These are phyloP conservation scores for Campoplex capitator DNA, from an alignment of 2,888 invertebrate species.

Conservation along the genomic window DNA sequence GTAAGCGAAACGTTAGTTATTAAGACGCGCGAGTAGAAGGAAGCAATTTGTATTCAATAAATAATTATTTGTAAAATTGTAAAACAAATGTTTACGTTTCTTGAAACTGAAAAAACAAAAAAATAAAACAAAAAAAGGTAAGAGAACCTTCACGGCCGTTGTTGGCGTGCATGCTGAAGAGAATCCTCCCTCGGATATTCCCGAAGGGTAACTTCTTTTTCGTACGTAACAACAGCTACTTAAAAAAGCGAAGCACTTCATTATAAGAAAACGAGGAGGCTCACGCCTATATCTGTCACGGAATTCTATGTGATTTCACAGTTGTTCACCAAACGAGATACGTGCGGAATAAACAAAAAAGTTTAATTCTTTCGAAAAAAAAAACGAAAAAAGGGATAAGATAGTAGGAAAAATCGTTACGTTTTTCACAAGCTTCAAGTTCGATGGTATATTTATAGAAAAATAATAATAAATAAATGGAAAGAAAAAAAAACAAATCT, in stretches of 20 bases:
- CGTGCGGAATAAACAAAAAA: slow-evolving; percentile 26
- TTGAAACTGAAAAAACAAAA: no score
- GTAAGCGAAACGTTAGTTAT: slow-evolving; percentile 62
- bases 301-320: slow-evolving; percentile 52
- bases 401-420: slow-evolving; percentile 14
- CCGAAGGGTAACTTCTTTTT: slow-evolving; percentile 30
- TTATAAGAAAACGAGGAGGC: slow-evolving; percentile 55
- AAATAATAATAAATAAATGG: neutral
- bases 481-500: neutral
- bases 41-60: slow-evolving; percentile 64
- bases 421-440: slow-evolving; percentile 15
- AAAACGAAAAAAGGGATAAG: slow-evolving; percentile 1
- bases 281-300: slow-evolving; percentile 59
- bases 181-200: neutral
- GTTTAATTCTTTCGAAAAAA: neutral
- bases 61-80: slow-evolving; percentile 60
- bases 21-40: slow-evolving; percentile 54
- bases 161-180: slow-evolving; percentile 7
- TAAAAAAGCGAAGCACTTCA: slow-evolving; percentile 52
- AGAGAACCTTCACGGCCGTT: slow-evolving; percentile 29
- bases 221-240: slow-evolving; percentile 29
- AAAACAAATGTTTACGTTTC: neutral
- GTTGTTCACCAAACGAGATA: slow-evolving; percentile 52
- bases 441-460: slow-evolving; percentile 8
- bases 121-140: neutral